Conservation (phyloP, 2,797 vertebrate genomes). For the Cryptoprocta ferox region DNA sequence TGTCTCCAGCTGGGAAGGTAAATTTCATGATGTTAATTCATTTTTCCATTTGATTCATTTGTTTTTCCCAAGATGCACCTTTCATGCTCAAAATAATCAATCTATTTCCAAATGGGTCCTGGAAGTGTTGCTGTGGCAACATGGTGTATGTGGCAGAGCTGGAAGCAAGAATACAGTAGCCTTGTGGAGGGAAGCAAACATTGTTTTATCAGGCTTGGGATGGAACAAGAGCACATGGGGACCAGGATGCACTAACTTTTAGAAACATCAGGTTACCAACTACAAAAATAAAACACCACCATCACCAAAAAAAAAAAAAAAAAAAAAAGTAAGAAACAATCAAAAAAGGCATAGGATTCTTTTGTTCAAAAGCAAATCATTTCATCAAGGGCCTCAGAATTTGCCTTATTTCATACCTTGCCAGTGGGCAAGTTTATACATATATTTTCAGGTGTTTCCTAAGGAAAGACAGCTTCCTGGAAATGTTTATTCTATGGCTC, state of each 20-base stretch:
- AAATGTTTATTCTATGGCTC: background rate
- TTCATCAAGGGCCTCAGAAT: background rate
- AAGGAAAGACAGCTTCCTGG: background rate
- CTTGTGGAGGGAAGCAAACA: background rate
- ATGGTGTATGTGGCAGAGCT: constrained; percentile 44
- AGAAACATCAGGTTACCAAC: background rate
- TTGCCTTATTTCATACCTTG: background rate
- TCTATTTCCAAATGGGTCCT: constrained; percentile 57
- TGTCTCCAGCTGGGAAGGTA: constrained; percentile 29
- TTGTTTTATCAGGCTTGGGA: background rate
- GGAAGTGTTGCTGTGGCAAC: constrained; percentile 43
- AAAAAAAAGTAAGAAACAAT: background rate
- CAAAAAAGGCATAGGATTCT: background rate
- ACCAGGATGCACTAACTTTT: background rate
- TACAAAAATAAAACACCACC: background rate
- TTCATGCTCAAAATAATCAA: constrained; percentile 63
- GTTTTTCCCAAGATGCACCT: constrained; percentile 49
- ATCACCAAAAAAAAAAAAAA: no score
- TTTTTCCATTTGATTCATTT: constrained; percentile 67
- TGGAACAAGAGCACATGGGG: background rate
- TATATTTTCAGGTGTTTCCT: background rate
- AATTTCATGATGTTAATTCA: constrained; percentile 53
- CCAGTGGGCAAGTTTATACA: background rate
- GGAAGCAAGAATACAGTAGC: background rate
- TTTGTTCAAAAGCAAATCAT: background rate